Conservation (phyloP, 2,797 vertebrate species). For the Pseudocheirus occidentalis region DNA sequence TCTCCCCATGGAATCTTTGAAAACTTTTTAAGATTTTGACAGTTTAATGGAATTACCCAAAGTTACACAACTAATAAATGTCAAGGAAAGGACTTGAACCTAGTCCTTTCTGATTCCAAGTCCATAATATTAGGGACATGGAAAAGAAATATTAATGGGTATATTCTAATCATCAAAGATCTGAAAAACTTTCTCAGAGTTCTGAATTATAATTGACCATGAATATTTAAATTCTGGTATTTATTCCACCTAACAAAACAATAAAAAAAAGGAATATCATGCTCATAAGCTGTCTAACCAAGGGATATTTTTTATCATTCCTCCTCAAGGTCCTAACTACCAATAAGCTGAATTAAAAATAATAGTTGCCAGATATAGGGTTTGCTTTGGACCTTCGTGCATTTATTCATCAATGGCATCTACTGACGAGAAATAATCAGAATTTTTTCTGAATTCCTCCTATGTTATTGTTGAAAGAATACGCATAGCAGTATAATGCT, state of each 20-base stretch:
- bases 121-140: neutral
- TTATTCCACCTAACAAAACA: slow-evolving; percentile 60
- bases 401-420: slow-evolving; percentile 54
- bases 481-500: too few species aligned
- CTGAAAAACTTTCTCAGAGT: slow-evolving; percentile 33
- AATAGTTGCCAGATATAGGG: slow-evolving; percentile 36
- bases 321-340: slow-evolving; percentile 68
- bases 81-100: neutral
- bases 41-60: neutral
- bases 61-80: neutral
- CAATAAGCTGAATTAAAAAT: slow-evolving; percentile 73
- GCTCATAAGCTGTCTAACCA: slow-evolving; percentile 66
- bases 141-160: neutral
- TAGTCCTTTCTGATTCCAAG: neutral
- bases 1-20: too few species aligned
- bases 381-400: slow-evolving; percentile 43
- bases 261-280: slow-evolving; percentile 64
- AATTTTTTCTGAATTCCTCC: too few species aligned
- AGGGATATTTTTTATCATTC: slow-evolving; percentile 71
- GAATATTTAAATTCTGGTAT: slow-evolving; percentile 60
- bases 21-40: too few species aligned
- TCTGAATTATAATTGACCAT: slow-evolving; percentile 57
- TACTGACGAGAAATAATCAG: neutral
- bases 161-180: slow-evolving; percentile 35
- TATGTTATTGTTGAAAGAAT: too few species aligned